Percentiles rank a stretch among this genome's conserved stretches.
These are phyloP conservation scores for Cosmia pyralina DNA, from an alignment of 2,888 invertebrate species.

Conservation along the genomic window DNA sequence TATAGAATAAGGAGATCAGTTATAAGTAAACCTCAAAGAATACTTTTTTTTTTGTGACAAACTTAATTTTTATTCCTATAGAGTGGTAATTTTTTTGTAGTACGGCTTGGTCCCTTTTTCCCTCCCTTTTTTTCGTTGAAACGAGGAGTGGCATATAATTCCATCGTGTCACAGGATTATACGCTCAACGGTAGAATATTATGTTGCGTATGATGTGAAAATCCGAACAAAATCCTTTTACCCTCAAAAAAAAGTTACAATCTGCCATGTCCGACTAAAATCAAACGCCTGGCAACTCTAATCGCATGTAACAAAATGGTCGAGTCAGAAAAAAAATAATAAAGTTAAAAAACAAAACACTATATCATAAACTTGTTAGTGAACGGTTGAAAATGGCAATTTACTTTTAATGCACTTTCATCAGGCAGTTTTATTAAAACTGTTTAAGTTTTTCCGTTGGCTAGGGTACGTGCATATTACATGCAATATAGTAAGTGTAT, in stretches of 20 bases:
- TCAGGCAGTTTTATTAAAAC: constrained; percentile 43
- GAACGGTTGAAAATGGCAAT: constrained; percentile 40
- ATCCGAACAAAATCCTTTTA: not conserved
- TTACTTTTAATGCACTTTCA: constrained; percentile 53
- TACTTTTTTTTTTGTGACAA: no score
- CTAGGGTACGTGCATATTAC: constrained; percentile 19
- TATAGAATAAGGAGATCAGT: not conserved
- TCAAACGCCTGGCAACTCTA: constrained; percentile 9
- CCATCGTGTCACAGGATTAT: not conserved
- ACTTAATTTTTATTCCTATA: no score
- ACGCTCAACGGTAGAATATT: not conserved
- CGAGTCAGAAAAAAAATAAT: constrained; percentile 7
- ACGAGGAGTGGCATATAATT: not conserved
- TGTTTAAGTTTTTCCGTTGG: constrained; percentile 31
- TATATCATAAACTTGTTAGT: constrained; percentile 52
- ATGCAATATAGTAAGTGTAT: not conserved
- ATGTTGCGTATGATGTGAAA: not conserved
- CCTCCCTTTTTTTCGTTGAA: not conserved
- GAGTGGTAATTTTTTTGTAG: no score
- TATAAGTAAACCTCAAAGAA: not conserved
- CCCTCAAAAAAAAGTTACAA: not conserved
- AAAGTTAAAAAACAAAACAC: constrained; percentile 31
- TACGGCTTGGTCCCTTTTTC: no score
- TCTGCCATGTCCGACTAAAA: not conserved
- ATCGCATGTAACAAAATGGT: constrained; percentile 42